These are phyloP conservation scores for Hyposmocoma kahamanoa DNA, from an alignment of 1,140 invertebrate genomes.

Conservation along the genomic window DNA sequence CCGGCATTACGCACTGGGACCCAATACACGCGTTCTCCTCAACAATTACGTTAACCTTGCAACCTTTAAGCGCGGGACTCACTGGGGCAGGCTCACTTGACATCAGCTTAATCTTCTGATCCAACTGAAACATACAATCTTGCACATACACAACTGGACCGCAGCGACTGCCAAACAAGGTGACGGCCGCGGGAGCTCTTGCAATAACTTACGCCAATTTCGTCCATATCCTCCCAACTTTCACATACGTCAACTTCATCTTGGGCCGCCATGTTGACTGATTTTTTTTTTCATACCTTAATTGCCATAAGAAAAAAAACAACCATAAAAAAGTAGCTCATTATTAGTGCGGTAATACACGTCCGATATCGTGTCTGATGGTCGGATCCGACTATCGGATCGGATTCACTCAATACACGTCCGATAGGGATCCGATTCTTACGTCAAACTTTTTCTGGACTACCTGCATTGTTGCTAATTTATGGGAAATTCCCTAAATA, in stretches of 20 bases:
- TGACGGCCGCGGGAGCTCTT: conserved; percentile 24
- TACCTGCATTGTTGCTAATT: no score
- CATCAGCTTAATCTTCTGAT: conserved; percentile 65
- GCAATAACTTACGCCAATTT: conserved; percentile 72
- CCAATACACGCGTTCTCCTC: conserved; percentile 70
- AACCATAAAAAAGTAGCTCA: no score
- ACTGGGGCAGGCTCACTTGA: conserved; percentile 50
- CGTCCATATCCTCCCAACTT: conserved; percentile 90
- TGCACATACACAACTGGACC: conserved; percentile 18
- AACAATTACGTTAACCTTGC: conserved; percentile 59
- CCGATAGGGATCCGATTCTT: no score
- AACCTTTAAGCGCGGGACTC: conserved; percentile 49
- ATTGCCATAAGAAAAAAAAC: conserved; percentile 13
- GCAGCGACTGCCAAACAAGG: conserved; percentile 4
- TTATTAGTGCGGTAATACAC: no score
- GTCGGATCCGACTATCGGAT: no score
- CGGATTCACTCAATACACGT: no score
- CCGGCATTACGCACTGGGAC: conserved; percentile 73
- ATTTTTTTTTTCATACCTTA: conserved; percentile 11
- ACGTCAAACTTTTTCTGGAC: no score
- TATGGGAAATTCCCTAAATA: no score
- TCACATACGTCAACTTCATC: conserved; percentile 76
- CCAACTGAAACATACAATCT: conserved; percentile 55
- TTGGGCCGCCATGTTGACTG: conserved; percentile 70
- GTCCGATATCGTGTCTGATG: no score